Base-by-base conservation (phyloP, 2,888 invertebrate genomes). In the Psylliodes chrysocephalus region DNA sequence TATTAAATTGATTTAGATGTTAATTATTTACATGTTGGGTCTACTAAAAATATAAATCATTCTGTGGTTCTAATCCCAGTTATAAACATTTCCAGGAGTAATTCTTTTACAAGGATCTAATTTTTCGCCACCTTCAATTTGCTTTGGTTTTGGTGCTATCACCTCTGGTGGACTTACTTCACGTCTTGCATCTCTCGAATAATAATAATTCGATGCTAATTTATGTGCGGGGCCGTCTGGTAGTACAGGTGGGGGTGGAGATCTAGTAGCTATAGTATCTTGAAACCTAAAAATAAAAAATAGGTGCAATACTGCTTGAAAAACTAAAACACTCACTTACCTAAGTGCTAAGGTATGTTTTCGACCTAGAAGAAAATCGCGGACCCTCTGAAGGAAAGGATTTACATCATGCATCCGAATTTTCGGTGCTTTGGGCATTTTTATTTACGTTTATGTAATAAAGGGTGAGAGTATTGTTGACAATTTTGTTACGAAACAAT, bases 161-260 rank as follows among this genome's bases (percentile, higher is more conserved):
- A 88, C 81, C 38, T 84, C 57, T 0, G 94, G 93, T 1, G 92
- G 93, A 8, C 80, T 71, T 2, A 93, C 91, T 78, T 92, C 90
- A 60, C 95, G 86, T 52, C 97, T 88, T 0, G 86, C 94, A 84
- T 98, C 97, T 61, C 96, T 87, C 0, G 85, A 82, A 77, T 85
- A 91, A 77, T 98, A 97, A 80, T 95, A 95, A 82, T 96, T 95
- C 47, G 87, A 88, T 10, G 91, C 88, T 64, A 93, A 85, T 75
- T 89, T 88, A 82, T 94, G 92, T 25, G 91, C 85, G 1, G 92
- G 90, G 7, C 96, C 97, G 66, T 89, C 92, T 15, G 94, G 97
- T 53, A 96, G 80, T 59, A 86, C 81, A 46, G 96, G 96, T 12
- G 85, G 90, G 18, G 94, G 94, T 78, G 93, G 95, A 55, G 91